Evolutionary conservation across 2,888 invertebrate species (phyloP).

Genomic region (Spilosoma lubricipeda): DNA sequence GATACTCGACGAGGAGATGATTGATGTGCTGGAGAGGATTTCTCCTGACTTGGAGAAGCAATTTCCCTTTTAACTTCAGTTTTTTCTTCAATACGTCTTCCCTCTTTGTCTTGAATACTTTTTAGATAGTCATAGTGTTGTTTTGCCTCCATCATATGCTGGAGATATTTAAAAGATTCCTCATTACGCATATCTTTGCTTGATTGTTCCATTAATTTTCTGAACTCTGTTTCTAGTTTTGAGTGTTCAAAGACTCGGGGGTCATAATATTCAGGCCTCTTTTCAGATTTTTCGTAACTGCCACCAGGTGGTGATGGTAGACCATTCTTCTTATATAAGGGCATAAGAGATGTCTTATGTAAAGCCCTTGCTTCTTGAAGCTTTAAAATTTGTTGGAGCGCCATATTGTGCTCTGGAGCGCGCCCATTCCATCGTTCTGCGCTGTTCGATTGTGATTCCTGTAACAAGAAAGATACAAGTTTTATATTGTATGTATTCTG

Average conservation of each 20-base stretch:
- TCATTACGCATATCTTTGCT: constrained; percentile 77
- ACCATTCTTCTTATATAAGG: constrained; percentile 80
- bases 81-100: constrained; percentile 55
- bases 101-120: constrained; percentile 77
- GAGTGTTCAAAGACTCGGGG: constrained; percentile 76
- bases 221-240: constrained; percentile 86
- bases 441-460: constrained; percentile 94
- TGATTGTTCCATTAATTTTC: constrained; percentile 86
- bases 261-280: constrained; percentile 76
- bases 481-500: neutral
- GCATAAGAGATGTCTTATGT: constrained; percentile 85
- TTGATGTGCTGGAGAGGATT: constrained; percentile 65
- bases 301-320: constrained; percentile 84
- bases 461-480: constrained; percentile 71
- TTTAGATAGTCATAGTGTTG: constrained; percentile 77
- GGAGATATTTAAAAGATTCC: constrained; percentile 78
- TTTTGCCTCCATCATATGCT: constrained; percentile 82
- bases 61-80: constrained; percentile 71
- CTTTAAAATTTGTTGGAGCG: constrained; percentile 96
- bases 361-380: constrained; percentile 94
- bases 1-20: constrained; percentile 72
- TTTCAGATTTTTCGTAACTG: constrained; percentile 75
- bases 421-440: constrained; percentile 96
- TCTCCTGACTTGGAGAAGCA: constrained; percentile 69
- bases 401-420: constrained; percentile 96